Evolutionary conservation across 2,888 invertebrate genomes (phyloP), one percentile per base, ranked within the genome.

Genomic region (Ferrisia virgata): DNA sequence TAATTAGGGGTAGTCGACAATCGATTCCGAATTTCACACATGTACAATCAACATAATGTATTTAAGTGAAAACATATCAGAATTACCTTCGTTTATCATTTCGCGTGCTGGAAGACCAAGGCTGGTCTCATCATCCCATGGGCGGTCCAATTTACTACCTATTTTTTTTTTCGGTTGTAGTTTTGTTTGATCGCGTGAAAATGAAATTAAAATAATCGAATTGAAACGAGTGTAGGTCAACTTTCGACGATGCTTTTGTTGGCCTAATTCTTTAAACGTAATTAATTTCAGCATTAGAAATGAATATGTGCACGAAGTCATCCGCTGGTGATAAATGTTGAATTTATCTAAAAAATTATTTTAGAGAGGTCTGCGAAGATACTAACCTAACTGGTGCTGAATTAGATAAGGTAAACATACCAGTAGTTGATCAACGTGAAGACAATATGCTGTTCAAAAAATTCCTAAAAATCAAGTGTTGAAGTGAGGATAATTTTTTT

Each of bases 401-500:
- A n/a, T n/a, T n/a, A n/a, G n/a, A n/a, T n/a, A n/a, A n/a, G n/a
- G n/a, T n/a, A n/a, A n/a, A n/a, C n/a, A n/a, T n/a, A n/a, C n/a
- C n/a, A n/a, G n/a, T n/a, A n/a, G n/a, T n/a, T n/a, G n/a, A n/a
- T n/a, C n/a, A n/a, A n/a, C n/a, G n/a, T n/a, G n/a, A n/a, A n/a
- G n/a, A n/a, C n/a, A n/a, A n/a, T n/a, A n/a, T n/a, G n/a, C n/a
- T n/a, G n/a, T n/a, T n/a, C n/a, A n/a, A 40, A 11, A 40, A 11
- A 40, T 8, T 40, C 9, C 1, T 9, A 11, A 40, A 40, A 40
- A 40, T 4, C 40, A 2, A 40, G 13, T 40, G 11, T n/a, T n/a
- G n/a, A n/a, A n/a, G n/a, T n/a, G n/a, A n/a, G 64, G 64, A 64
- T 64, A 64, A 64, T 64, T 64, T 64, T 43, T 64, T 64, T 64